These are phyloP conservation scores for Diabrotica balteata DNA, from an alignment of 2,888 invertebrate genomes.

Conservation along the genomic window DNA sequence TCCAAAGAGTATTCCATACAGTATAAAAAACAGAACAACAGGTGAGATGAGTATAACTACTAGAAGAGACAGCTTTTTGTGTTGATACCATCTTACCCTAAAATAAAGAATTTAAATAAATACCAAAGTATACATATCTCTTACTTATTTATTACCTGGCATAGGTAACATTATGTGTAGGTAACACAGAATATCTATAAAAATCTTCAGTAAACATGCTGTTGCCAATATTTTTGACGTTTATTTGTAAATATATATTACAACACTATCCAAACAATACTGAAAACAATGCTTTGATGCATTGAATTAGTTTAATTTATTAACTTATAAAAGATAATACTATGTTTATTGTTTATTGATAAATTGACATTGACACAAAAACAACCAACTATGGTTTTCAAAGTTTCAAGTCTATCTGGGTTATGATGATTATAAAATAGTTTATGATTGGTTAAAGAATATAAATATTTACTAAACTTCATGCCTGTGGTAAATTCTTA, in stretches of 20 bases:
- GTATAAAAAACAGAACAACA: conserved; percentile 45
- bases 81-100: conserved; percentile 38
- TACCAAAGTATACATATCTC: not conserved
- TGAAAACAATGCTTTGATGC: not conserved
- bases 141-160: conserved; percentile 13
- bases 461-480: too few relatives aligned
- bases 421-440: too few relatives aligned
- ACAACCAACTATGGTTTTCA: too few relatives aligned
- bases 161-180: conserved; percentile 15
- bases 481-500: too few relatives aligned
- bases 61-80: conserved; percentile 42
- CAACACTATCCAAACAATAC: not conserved
- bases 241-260: not conserved
- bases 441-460: too few relatives aligned
- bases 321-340: not conserved
- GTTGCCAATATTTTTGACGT: not conserved
- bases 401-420: too few relatives aligned
- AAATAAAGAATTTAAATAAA: not conserved
- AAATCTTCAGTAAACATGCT: conserved; percentile 27
- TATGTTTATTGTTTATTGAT: not conserved
- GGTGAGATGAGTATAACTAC: conserved; percentile 43
- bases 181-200: conserved; percentile 26
- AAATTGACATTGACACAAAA: conserved; percentile 1
- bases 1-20: conserved; percentile 45
- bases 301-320: not conserved